Base-by-base conservation (phyloP, 1,140 invertebrate species). In the Lordiphosa stackelbergi region DNA sequence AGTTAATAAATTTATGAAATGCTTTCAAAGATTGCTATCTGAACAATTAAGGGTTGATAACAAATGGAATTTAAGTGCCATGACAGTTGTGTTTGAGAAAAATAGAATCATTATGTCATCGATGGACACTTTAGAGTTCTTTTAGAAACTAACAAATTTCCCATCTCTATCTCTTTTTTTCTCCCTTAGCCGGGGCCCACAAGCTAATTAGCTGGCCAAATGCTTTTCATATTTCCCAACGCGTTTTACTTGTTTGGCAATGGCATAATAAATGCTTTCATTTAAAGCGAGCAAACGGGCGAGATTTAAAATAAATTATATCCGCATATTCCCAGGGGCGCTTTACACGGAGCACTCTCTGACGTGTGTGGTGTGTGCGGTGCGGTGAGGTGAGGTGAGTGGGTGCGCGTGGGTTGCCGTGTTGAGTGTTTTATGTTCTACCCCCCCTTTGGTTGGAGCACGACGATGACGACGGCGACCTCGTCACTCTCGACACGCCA, bases 271-370 rank as follows among this genome's bases (percentile, higher is more conserved):
- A 81, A 61, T 69, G 57, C 66, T 60, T 64, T 74, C 71, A 81
- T 81, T 81, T 81, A 81, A 81, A 83, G 71, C 55, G 43, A 61
- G 56, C 37, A 59, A 71, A 48, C 61, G 66, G 68, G 63, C 77
- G 77, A 81, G 77, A 83, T 83, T 83, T 83, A 83, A 83, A 83
- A 83, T 84, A 83, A 83, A 83, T 83, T 83, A 83, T 84, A 83
- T 77, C 73, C 69, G 73, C 73, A 74, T 66, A 83, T 73, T 84
- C 77, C 77, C 77, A 83, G 61, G 78, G 78, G 77, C 72, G 69
- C 69, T 63, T 83, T 83, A 77, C 53, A 48, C 52, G 43, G 12
- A 45, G 45, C 42, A 28, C 42, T 31, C 19, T 55, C 58, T 69
- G 57, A 56, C 66, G 48, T 61, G 53, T 69, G 65, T 61, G 48